Base-by-base conservation (phyloP, 2,888 invertebrate genomes). In the Standfussiana lucernea region DNA sequence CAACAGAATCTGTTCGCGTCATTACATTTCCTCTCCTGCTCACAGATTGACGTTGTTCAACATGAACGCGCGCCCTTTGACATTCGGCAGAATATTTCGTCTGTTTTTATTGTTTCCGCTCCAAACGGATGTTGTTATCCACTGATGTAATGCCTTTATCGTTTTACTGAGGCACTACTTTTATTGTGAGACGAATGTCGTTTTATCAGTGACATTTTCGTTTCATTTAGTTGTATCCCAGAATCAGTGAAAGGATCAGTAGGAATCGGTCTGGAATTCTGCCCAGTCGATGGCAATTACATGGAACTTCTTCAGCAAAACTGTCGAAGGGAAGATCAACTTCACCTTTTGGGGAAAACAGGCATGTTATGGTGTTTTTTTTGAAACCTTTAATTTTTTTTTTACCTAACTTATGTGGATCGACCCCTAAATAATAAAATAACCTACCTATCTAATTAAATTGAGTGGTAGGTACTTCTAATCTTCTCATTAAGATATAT, bases 1-100 rank as follows among this genome's bases (percentile, higher is more conserved):
- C 21, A 37, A 62, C 62, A 37, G 24, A 61, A n/a, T 69, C 50
- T 15, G 28, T 21, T 13, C 59, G 45, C 61, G 45, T 82, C 76
- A 79, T 82, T 66, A 82, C 8, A 77, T 62, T 68, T 42, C 67
- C 77, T 67, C n/a, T 10, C 7, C 35, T 8, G 28, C 35, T 80
- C 81, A 40, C 11, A 35, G 56, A 42, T 42, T 15, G 32, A 61
- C 65, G 18, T 28, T n/a, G 35, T 79, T 79, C 40, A 24, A 45
- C 80, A 13, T 59, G 35, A 40, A 28, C 35, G 59, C 81, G 28
- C 45, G 56, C 56, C 42, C 77, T 64, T 42, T 68, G 79, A 68
- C 64, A 64, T 77, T 59, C 68, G 42, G 15, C 42, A 7, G 21
- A 62, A 50, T 47, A 79, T 82, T 80, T 80, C n/a, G 35, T 28